These are phyloP conservation scores for Cercopithecus mitis DNA, from an alignment of 2,797 vertebrate species.

Conservation along the genomic window DNA sequence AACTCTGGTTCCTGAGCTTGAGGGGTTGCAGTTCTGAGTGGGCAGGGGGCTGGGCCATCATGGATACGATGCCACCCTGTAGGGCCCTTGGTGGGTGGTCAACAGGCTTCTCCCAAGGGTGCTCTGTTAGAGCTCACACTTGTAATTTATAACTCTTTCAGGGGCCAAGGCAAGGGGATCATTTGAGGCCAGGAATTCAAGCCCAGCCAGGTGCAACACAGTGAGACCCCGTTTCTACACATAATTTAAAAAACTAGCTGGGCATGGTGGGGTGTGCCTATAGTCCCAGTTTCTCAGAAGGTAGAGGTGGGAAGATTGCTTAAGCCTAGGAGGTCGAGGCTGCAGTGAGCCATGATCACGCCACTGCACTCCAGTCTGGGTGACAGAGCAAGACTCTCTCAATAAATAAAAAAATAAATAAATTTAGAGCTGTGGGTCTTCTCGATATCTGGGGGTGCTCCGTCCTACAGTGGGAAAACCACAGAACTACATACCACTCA, in stretches of 20 bases:
- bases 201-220: neutral
- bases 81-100: neutral
- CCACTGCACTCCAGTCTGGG: neutral
- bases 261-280: neutral
- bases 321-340: neutral
- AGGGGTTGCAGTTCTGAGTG: neutral
- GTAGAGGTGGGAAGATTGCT: neutral
- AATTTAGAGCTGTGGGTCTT: neutral
- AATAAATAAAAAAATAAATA: neutral
- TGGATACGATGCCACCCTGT: fast-evolving
- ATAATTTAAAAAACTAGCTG: neutral
- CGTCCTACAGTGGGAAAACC: neutral
- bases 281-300: neutral
- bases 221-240: neutral
- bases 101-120: neutral
- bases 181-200: neutral
- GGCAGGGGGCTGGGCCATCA: neutral
- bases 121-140: neutral
- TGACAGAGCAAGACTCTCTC: neutral
- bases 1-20: neutral
- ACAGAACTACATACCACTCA: neutral
- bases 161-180: no score
- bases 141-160: no score
- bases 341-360: neutral
- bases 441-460: neutral